Conservation (phyloP, 2,888 invertebrate genomes). For the Strigamia crassipes region DNA sequence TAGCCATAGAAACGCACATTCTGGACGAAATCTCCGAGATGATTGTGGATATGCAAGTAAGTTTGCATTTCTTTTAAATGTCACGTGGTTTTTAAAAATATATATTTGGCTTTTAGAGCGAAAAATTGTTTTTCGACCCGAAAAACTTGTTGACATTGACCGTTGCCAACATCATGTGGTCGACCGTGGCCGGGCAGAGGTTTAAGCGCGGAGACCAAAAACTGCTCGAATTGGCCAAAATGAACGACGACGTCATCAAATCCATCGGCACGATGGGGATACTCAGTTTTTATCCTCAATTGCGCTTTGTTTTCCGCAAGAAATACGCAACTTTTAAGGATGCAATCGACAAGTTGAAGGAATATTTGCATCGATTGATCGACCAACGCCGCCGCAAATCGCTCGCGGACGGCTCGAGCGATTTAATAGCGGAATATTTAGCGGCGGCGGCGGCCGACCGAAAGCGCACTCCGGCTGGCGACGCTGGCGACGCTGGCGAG, state of each 20-base stretch:
- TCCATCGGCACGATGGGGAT: constrained; percentile 28
- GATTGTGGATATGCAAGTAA: background rate
- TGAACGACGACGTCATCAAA: constrained; percentile 39
- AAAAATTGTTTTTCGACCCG: constrained; percentile 28
- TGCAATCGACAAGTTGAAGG: constrained; percentile 13
- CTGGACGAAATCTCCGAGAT: background rate
- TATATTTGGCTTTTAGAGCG: background rate
- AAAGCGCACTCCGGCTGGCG: too few relatives aligned
- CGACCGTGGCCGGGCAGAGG: constrained; percentile 8
- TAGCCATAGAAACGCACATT: background rate
- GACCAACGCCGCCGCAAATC: background rate
- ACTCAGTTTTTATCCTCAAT: constrained; percentile 45
- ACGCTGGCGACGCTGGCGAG: too few relatives aligned
- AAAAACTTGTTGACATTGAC: background rate
- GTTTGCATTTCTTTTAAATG: too few relatives aligned
- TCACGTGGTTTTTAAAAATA: background rate
- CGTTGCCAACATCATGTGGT: constrained; percentile 41
- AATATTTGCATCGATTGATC: background rate
- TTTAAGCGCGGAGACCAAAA: constrained; percentile 19
- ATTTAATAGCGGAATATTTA: constrained; percentile 25
- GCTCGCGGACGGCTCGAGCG: background rate
- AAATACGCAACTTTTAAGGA: background rate
- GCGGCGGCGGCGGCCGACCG: background rate
- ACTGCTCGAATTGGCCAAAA: background rate
- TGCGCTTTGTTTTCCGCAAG: background rate